Evolutionary conservation across 2,888 invertebrate genomes (phyloP).

Genomic region (Drosophila tripunctata): DNA sequence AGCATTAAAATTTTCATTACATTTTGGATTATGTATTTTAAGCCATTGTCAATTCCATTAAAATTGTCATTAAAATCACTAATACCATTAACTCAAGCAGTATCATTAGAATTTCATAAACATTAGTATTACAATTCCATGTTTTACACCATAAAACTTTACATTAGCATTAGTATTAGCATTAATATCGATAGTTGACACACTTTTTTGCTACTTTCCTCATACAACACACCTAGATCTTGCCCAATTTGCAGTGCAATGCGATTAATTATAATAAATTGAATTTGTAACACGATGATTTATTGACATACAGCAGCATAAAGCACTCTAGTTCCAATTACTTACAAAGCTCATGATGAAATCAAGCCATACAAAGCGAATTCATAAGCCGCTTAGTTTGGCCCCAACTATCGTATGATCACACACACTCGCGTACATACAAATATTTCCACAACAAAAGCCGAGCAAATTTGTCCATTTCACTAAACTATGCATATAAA

Average conservation of each 20-base stretch:
- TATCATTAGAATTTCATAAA: background rate
- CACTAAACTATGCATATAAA: slow-evolving; percentile 16
- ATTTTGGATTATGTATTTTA: background rate
- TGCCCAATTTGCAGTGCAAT: slow-evolving; percentile 8
- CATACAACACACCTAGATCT: background rate
- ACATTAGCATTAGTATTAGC: background rate
- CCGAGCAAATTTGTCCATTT: slow-evolving; percentile 61
- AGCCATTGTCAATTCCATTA: background rate
- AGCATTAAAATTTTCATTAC: background rate
- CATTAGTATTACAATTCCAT: background rate
- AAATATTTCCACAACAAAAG: slow-evolving; percentile 55
- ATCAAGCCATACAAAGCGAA: slow-evolving; percentile 35
- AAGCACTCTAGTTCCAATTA: slow-evolving; percentile 51
- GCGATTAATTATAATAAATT: slow-evolving; percentile 35
- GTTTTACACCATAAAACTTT: too few relatives aligned
- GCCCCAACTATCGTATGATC: slow-evolving; percentile 25
- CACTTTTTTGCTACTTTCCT: background rate
- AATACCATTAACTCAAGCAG: background rate
- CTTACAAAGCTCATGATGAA: slow-evolving; percentile 32
- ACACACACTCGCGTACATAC: too few relatives aligned
- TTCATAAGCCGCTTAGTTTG: slow-evolving; percentile 46
- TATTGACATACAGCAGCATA: slow-evolving; percentile 42
- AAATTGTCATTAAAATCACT: background rate
- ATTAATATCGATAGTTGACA: background rate
- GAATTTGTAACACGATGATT: slow-evolving; percentile 38